A percentile compares a stretch with the other conserved stretches of the same genome.
These are phyloP conservation scores for Micrastur ruficollis DNA, from an alignment of 2,797 vertebrate species.

Conservation along the genomic window DNA sequence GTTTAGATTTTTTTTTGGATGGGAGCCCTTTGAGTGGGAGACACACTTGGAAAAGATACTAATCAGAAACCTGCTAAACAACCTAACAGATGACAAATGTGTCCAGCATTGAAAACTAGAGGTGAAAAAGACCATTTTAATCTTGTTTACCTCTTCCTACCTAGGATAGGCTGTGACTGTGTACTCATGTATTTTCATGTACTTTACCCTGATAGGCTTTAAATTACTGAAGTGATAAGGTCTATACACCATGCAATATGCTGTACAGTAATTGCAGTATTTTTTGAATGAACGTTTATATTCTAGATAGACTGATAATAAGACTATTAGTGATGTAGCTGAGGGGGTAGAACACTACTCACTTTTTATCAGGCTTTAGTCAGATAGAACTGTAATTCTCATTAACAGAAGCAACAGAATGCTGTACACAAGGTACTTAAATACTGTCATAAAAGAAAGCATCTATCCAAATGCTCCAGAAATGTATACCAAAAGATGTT, in stretches of 20 bases:
- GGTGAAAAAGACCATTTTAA: constrained; percentile 2
- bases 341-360: background rate
- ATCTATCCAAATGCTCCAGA: background rate
- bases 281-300: constrained; percentile 27
- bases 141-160: background rate
- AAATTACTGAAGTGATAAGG: constrained; percentile 23
- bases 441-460: background rate
- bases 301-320: constrained; percentile 16
- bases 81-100: background rate
- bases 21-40: background rate
- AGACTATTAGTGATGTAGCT: background rate
- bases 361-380: background rate
- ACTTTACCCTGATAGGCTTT: constrained; percentile 2
- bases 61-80: constrained; percentile 1
- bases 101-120: background rate
- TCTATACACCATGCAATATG: background rate
- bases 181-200: constrained; percentile 2
- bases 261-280: background rate
- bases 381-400: background rate
- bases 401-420: background rate
- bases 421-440: background rate
- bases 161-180: background rate
- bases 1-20: background rate
- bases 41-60: background rate
- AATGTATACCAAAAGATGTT: background rate